Conservation (phyloP, 2,888 invertebrate species). For the Hoplodrina ambigua region DNA sequence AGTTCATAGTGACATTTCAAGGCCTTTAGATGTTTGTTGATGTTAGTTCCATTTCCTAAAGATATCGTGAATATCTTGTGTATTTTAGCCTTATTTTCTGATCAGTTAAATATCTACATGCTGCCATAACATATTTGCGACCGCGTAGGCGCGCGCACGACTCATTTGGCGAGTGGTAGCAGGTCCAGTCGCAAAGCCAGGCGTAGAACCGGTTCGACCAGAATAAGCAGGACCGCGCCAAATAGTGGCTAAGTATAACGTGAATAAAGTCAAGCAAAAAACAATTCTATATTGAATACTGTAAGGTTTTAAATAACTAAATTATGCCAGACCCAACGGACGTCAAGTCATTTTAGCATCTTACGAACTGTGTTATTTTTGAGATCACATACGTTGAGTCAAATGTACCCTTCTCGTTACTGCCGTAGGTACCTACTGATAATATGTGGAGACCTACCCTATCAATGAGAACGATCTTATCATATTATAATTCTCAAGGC, state of each 20-base stretch:
- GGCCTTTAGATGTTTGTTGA: slow-evolving; percentile 42
- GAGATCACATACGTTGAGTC: slow-evolving; percentile 65
- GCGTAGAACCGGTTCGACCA: slow-evolving; percentile 87
- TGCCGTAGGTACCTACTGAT: background rate
- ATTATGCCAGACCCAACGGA: slow-evolving; percentile 55
- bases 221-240: slow-evolving; percentile 83
- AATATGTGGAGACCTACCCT: background rate
- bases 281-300: slow-evolving; percentile 67
- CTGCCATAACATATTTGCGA: slow-evolving; percentile 77
- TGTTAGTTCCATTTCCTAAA: background rate
- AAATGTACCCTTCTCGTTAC: slow-evolving; percentile 34
- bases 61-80: slow-evolving; percentile 8
- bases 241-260: slow-evolving; percentile 78
- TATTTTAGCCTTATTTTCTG: slow-evolving; percentile 36
- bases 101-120: slow-evolving; percentile 49
- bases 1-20: slow-evolving; percentile 52
- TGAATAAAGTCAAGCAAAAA: slow-evolving; percentile 68
- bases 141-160: slow-evolving; percentile 77
- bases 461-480: too few relatives aligned
- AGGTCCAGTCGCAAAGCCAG: slow-evolving; percentile 86
- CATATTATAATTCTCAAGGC: too few relatives aligned
- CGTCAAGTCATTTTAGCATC: slow-evolving; percentile 71
- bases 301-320: slow-evolving; percentile 71
- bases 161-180: slow-evolving; percentile 87
- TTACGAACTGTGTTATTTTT: slow-evolving; percentile 77